phyloP scores from a whole-genome alignment of 2,888 invertebrate genomes.

The Unio delphinus region DNA sequence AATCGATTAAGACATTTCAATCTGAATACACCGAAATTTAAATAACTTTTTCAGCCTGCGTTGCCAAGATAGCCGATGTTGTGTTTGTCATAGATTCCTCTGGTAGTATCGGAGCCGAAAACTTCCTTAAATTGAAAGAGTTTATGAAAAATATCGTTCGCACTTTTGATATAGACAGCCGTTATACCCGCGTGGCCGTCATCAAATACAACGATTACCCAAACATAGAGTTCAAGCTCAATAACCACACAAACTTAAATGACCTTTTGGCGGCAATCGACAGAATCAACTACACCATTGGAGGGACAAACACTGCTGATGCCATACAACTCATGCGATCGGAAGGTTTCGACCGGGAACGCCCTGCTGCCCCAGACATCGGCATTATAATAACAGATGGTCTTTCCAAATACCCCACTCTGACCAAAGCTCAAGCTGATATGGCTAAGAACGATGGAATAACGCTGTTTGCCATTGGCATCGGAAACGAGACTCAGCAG shows the following conservation, averaged over 20 bases:
- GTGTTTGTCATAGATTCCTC: conserved; percentile 30
- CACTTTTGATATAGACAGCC: conserved; percentile 19
- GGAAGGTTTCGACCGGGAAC: conserved; percentile 31
- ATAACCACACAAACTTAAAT: conserved; percentile 26
- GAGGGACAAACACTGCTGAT: conserved; percentile 48
- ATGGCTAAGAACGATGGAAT: conserved; percentile 28
- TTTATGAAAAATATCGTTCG: conserved; percentile 26
- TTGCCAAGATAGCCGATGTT: conserved; percentile 26
- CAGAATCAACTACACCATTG: conserved; percentile 29
- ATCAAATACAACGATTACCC: conserved; percentile 38
- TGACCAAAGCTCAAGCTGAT: conserved; percentile 25
- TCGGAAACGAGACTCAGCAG: conserved; percentile 23
- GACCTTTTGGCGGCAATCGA: conserved; percentile 35
- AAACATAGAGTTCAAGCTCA: conserved; percentile 41
- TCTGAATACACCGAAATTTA: no score
- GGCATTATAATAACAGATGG: conserved; percentile 35
- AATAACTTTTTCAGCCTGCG: conserved; percentile 20
- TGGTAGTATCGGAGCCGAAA: conserved; percentile 24
- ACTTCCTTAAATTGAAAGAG: conserved; percentile 21
- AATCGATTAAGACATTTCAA: no score
- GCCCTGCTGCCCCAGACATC: conserved; percentile 29
- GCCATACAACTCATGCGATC: conserved; percentile 41
- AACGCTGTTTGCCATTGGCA: conserved; percentile 35
- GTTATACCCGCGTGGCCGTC: conserved; percentile 25
- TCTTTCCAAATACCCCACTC: conserved; percentile 25